A percentile compares a stretch with the other conserved stretches of the same genome.
Conservation (phyloP, 2,113 vertebrate genomes). For the Ibidorhyncha struthersii region DNA sequence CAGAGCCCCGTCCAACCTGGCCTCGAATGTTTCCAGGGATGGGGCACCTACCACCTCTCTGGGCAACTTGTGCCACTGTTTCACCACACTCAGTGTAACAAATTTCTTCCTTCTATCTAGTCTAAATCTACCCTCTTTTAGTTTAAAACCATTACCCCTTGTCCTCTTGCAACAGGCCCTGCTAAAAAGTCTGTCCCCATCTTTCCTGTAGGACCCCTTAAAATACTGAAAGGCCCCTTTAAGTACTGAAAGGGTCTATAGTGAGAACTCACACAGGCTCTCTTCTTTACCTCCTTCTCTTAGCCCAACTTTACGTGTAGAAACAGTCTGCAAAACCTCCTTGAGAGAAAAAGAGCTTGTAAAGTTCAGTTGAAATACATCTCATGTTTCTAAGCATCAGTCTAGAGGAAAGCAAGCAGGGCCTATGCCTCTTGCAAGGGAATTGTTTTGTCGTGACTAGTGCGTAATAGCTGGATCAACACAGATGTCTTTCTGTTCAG, state of each 20-base stretch:
- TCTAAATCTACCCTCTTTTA: neutral
- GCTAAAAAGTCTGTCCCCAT: neutral
- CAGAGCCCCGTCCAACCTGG: neutral
- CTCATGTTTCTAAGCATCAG: neutral
- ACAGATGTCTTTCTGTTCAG: conserved; percentile 43
- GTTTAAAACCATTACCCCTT: neutral
- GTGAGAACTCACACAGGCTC: fast-evolving
- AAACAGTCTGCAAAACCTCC: neutral
- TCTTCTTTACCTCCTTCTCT: neutral
- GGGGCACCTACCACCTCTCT: neutral
- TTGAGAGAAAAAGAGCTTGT: neutral
- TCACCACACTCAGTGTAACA: neutral
- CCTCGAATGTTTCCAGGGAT: neutral
- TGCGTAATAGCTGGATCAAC: neutral
- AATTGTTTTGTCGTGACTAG: neutral
- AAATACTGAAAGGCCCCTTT: neutral
- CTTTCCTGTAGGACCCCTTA: neutral
- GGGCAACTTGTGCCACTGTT: neutral
- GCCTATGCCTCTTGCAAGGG: neutral
- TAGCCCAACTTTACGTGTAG: neutral
- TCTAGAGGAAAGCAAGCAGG: neutral
- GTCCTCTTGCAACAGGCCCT: neutral
- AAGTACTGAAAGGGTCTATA: neutral
- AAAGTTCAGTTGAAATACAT: neutral
- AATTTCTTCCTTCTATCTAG: neutral